These are phyloP conservation scores for Chiloscyllium punctatum DNA, from an alignment of 2,797 vertebrate species.

Conservation along the genomic window DNA sequence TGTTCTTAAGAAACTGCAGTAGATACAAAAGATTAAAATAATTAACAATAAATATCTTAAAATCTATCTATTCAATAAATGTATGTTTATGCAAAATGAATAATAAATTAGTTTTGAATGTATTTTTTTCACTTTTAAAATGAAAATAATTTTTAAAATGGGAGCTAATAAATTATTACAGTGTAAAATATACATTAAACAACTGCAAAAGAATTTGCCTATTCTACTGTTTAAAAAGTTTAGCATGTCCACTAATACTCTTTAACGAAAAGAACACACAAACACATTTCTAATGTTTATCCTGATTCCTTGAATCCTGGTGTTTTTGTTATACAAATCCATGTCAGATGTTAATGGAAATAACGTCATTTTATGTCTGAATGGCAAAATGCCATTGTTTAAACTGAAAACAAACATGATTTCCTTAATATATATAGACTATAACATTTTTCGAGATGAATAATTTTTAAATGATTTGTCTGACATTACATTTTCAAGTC, in stretches of 20 bases:
- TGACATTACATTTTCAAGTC: slow-evolving; percentile 45
- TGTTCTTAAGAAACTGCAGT: background rate
- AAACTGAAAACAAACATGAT: slow-evolving; percentile 54
- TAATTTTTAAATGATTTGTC: slow-evolving; percentile 43
- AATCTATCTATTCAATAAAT: background rate
- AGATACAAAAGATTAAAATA: background rate
- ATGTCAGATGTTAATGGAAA: slow-evolving; percentile 71
- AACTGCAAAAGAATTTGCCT: background rate
- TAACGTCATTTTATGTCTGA: slow-evolving; percentile 55
- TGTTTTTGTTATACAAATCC: slow-evolving; percentile 55
- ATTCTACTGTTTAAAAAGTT: background rate
- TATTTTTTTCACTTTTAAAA: background rate
- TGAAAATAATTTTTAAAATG: background rate
- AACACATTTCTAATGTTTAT: slow-evolving; percentile 59
- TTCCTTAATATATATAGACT: slow-evolving; percentile 44
- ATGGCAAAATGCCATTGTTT: slow-evolving; percentile 58
- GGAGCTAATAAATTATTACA: background rate
- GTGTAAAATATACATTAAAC: background rate
- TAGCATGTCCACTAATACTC: background rate
- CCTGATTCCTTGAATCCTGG: slow-evolving; percentile 52
- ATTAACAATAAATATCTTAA: background rate
- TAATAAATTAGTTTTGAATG: background rate
- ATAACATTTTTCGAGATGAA: slow-evolving; percentile 44
- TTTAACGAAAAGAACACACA: background rate
- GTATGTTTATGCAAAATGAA: background rate